Base-by-base conservation (phyloP, 1,140 invertebrate species). In the Sarcophaga bullata region DNA sequence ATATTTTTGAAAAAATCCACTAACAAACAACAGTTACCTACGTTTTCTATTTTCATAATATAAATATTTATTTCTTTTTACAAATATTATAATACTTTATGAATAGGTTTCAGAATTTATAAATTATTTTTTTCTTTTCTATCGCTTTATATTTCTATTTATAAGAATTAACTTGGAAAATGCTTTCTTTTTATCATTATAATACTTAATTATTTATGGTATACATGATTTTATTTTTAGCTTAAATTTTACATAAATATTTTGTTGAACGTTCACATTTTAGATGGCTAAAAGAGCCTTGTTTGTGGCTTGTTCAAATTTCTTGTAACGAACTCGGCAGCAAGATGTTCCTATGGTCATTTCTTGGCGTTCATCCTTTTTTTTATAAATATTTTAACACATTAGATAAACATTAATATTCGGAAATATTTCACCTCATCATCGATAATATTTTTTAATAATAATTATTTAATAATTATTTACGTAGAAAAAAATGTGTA, bases 381-480 rank as follows among this genome's bases (percentile, higher is more conserved):
- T 37, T 37, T 37, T 2, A 37, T 37, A 37, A 37, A 37, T 37
- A 37, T 37, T 37, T 37, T 37, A 37, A 37, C 25, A 37, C 25
- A 37, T 37, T 37, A 1, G 25, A 37, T 37, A 37, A 37, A 37
- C 25, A 37, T 37, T 37, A 37, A 37, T 37, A 37, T 37, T 37
- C 25, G 4, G 25, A 37, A 37, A 37, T 37, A 37, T 58, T 58
- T 58, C n/a, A 6, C 8, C 6, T 68, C 62, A 68, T 19, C 62
- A 68, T 19, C 19, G 19, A 68, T 19, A 17, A 68, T 68, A 19
- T 68, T 9, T 25, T 68, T 13, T 68, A 68, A 17, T 68, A 68
- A 46, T 78, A 78, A 78, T 50, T 78, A 52, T 78, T 19, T 78
- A 78, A 78, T 78, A 78, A 76, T 48, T 78, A 78, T 78, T 78